Evolutionary conservation across 2,888 invertebrate genomes (phyloP).

Genomic region (Nasonia oneida): DNA sequence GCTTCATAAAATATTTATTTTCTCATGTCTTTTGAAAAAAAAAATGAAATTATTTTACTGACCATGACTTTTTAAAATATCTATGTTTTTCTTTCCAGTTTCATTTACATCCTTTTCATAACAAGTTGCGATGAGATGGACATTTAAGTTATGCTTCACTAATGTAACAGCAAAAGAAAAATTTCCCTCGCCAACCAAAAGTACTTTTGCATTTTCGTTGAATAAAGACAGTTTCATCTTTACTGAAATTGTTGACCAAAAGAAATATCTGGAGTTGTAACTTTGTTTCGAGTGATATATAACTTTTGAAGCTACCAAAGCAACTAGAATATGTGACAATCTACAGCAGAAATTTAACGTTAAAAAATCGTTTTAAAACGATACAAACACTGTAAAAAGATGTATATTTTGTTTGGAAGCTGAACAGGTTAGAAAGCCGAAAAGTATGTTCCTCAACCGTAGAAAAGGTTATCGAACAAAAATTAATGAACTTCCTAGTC

Average conservation of each 20-base stretch:
- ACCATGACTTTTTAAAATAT: slow-evolving; percentile 73
- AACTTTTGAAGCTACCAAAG: neutral
- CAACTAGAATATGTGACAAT: neutral
- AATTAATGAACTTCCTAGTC: neutral
- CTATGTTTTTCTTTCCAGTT: slow-evolving; percentile 71
- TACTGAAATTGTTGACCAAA: neutral
- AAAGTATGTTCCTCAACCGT: neutral
- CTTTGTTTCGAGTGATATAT: neutral
- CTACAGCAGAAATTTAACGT: neutral
- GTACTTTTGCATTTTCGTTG: slow-evolving; percentile 71
- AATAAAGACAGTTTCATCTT: slow-evolving; percentile 72
- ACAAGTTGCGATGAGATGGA: slow-evolving; percentile 77
- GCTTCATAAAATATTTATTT: slow-evolving; percentile 26
- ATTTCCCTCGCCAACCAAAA: slow-evolving; percentile 82
- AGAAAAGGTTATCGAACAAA: neutral
- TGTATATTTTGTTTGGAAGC: neutral
- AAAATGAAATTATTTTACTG: slow-evolving; percentile 64
- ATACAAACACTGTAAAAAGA: neutral
- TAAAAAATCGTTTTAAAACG: neutral
- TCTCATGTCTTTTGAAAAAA: neutral
- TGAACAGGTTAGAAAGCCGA: neutral
- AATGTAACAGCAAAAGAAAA: slow-evolving; percentile 80
- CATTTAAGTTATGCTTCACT: slow-evolving; percentile 69
- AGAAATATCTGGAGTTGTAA: too few relatives aligned
- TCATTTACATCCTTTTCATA: slow-evolving; percentile 75